Evolutionary conservation across 2,888 invertebrate genomes (phyloP).

Genomic region (Seira sanloemensis): DNA sequence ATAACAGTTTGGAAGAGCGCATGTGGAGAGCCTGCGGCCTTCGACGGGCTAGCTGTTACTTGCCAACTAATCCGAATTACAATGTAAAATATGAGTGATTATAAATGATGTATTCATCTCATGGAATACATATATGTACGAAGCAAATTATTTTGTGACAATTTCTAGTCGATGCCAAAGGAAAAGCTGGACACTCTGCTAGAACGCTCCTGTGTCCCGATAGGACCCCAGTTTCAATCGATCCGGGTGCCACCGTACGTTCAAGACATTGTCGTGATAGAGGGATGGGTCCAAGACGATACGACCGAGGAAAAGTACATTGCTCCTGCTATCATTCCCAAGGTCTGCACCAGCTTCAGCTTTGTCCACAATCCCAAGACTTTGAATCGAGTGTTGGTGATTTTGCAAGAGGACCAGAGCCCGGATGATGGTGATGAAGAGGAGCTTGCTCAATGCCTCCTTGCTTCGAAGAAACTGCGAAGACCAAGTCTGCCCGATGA

Average conservation of each 20-base stretch:
- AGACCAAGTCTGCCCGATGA: constrained; percentile 10
- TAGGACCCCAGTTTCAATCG: constrained; percentile 78
- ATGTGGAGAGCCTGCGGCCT: constrained; percentile 81
- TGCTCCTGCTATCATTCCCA: constrained; percentile 80
- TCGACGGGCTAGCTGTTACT: constrained; percentile 78
- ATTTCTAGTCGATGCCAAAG: constrained; percentile 77
- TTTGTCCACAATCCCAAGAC: constrained; percentile 52
- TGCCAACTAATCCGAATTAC: constrained; percentile 77
- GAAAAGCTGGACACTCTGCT: constrained; percentile 79
- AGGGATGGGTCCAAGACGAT: constrained; percentile 79
- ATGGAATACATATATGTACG: too few species aligned
- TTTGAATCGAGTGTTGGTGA: constrained; percentile 60
- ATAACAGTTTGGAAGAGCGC: constrained; percentile 79
- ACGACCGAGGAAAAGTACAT: constrained; percentile 78
- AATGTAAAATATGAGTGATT: too few species aligned
- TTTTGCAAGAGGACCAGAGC: constrained; percentile 60
- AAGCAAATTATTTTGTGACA: constrained; percentile 2
- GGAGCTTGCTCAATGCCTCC: constrained; percentile 35
- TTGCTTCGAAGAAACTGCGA: constrained; percentile 10
- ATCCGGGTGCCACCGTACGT: constrained; percentile 79
- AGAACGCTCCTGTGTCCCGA: constrained; percentile 79
- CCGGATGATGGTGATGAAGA: constrained; percentile 11
- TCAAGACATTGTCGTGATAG: constrained; percentile 79
- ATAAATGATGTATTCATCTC: too few species aligned
- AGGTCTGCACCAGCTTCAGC: constrained; percentile 75